These are phyloP conservation scores for Sebastiscus tertius DNA, from an alignment of 2,797 vertebrate genomes.

Conservation along the genomic window DNA sequence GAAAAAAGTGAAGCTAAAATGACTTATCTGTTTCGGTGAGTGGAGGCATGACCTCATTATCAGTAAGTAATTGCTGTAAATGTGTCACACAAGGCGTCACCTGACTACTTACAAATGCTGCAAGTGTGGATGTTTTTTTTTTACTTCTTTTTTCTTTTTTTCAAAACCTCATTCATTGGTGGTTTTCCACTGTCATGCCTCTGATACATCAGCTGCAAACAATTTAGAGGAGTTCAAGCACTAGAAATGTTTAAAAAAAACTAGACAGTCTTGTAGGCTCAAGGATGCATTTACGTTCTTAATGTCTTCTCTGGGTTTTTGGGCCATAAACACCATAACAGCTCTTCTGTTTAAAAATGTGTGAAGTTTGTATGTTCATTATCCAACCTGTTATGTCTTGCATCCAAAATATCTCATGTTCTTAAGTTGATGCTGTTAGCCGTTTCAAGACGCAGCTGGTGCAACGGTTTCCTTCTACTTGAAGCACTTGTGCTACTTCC, in stretches of 20 bases:
- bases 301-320: not conserved
- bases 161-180: not conserved
- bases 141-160: not conserved
- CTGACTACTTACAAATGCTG: not conserved
- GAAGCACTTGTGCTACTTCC: not conserved
- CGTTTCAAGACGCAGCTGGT: not conserved
- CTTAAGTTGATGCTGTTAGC: not conserved
- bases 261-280: not conserved
- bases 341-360: not conserved
- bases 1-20: not conserved
- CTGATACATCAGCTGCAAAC: not conserved
- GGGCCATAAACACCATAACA: not conserved
- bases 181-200: not conserved
- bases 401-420: not conserved
- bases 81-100: not conserved
- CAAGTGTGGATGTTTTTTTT: not conserved
- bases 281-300: not conserved
- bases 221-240: not conserved
- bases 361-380: not conserved
- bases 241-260: constrained; percentile 5
- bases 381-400: not conserved
- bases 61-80: not conserved
- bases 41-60: not conserved
- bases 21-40: not conserved
- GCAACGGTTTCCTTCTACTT: not conserved